Evolutionary conservation across 2,888 invertebrate genomes (phyloP).

Genomic region (Lydus trimaculatus): DNA sequence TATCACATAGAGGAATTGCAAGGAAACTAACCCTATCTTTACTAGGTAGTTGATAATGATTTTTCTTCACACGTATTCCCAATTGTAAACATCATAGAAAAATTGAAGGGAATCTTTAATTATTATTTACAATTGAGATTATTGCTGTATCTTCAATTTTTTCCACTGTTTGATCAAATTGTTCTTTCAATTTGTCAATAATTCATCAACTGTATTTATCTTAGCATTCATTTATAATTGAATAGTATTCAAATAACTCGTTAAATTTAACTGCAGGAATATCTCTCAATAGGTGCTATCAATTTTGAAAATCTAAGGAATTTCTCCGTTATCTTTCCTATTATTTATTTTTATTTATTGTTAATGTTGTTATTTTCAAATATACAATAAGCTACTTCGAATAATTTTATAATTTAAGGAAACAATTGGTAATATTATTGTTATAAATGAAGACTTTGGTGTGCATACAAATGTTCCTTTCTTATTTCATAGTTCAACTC

Average conservation of each 20-base stretch:
- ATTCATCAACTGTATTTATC: too few relatives aligned
- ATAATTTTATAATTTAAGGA: constrained; percentile 1
- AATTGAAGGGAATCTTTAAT: too few relatives aligned
- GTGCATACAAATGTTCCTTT: constrained; percentile 51
- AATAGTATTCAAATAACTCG: background rate
- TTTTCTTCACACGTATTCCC: too few relatives aligned
- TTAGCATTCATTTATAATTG: too few relatives aligned
- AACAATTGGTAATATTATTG: constrained; percentile 15
- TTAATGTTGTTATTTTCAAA: background rate
- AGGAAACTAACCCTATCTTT: too few relatives aligned
- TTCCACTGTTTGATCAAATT: too few relatives aligned
- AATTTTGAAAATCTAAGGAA: background rate
- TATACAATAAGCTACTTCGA: background rate
- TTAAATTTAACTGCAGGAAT: background rate
- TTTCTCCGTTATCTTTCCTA: background rate
- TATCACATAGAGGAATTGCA: background rate
- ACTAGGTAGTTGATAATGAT: too few relatives aligned
- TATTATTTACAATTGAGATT: too few relatives aligned
- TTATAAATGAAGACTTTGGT: constrained; percentile 43
- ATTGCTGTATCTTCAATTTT: too few relatives aligned
- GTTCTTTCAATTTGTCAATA: too few relatives aligned
- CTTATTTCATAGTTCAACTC: constrained; percentile 37
- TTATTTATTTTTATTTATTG: background rate
- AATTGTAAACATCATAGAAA: too few relatives aligned
- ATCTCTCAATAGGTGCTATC: too few relatives aligned